A percentile compares a stretch with the other conserved stretches of the same genome.
Evolutionary conservation across 2,113 vertebrate genomes (phyloP).

Genomic region (Nematolebias whitei): DNA sequence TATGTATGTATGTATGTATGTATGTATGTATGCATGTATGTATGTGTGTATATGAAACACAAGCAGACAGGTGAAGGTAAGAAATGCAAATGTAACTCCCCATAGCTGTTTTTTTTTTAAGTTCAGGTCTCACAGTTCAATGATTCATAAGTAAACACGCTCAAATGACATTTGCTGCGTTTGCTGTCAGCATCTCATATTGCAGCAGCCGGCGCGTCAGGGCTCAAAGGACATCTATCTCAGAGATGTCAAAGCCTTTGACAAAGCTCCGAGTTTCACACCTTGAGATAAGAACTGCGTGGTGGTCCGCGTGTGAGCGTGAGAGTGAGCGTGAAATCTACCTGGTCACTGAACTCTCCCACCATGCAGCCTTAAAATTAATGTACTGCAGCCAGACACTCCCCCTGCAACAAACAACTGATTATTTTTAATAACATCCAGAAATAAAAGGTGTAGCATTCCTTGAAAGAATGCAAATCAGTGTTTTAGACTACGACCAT

Average conservation of each 20-base stretch:
- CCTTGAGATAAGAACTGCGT: background rate
- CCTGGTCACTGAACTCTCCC: background rate
- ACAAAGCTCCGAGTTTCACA: slow-evolving; percentile 4
- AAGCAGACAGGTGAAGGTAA: background rate
- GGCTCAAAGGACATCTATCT: slow-evolving; percentile 7
- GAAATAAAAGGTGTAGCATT: background rate
- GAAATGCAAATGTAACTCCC: background rate
- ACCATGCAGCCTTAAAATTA: background rate
- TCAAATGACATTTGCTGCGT: background rate
- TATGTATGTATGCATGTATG: too few species aligned
- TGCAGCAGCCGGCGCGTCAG: background rate
- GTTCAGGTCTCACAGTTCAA: background rate
- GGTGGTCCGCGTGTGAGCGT: background rate
- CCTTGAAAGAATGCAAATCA: too few species aligned
- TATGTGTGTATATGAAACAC: background rate
- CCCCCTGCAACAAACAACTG: too few species aligned
- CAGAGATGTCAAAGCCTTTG: slow-evolving; percentile 2
- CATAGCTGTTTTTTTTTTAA: background rate
- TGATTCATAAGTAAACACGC: background rate
- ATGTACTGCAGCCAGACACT: background rate
- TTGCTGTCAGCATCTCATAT: slow-evolving; percentile 5
- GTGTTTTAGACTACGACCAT: too few species aligned
- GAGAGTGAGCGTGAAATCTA: background rate
- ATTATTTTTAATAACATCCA: too few species aligned
- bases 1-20: too few species aligned